phyloP scores from a whole-genome alignment of 2,888 invertebrate genomes.

The Ormyrus thymus region DNA sequence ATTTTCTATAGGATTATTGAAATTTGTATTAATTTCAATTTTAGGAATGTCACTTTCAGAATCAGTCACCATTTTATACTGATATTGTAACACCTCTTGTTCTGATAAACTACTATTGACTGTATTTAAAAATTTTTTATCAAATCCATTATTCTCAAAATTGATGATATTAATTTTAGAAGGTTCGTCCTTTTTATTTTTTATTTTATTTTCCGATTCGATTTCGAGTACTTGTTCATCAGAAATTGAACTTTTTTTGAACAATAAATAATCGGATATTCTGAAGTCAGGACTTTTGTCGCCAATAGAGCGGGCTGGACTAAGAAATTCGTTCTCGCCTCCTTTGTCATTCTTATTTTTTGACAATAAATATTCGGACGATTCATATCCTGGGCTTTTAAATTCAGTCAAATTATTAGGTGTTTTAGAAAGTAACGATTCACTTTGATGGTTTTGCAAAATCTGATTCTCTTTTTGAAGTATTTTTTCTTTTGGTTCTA shows the following conservation, averaged over 20 bases:
- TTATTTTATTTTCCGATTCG: background rate
- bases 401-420: background rate
- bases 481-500: background rate
- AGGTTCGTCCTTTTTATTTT: too few relatives aligned
- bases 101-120: too few relatives aligned
- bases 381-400: constrained; percentile 24
- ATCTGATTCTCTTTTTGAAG: background rate
- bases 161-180: too few relatives aligned
- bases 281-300: constrained; percentile 14
- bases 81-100: too few relatives aligned
- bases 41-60: too few relatives aligned
- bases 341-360: constrained; percentile 1
- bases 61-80: too few relatives aligned
- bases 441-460: too few relatives aligned
- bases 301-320: background rate
- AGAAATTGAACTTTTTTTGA: background rate
- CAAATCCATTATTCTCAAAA: too few relatives aligned
- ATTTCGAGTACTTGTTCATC: background rate
- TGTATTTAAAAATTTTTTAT: too few relatives aligned
- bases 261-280: constrained; percentile 10
- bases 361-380: constrained; percentile 18
- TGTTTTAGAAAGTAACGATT: too few relatives aligned
- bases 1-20: too few relatives aligned
- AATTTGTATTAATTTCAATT: too few relatives aligned
- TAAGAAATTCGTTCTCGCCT: background rate